Evolutionary conservation across 1,140 invertebrate genomes (phyloP).

Genomic region (Drosophila simulans): DNA sequence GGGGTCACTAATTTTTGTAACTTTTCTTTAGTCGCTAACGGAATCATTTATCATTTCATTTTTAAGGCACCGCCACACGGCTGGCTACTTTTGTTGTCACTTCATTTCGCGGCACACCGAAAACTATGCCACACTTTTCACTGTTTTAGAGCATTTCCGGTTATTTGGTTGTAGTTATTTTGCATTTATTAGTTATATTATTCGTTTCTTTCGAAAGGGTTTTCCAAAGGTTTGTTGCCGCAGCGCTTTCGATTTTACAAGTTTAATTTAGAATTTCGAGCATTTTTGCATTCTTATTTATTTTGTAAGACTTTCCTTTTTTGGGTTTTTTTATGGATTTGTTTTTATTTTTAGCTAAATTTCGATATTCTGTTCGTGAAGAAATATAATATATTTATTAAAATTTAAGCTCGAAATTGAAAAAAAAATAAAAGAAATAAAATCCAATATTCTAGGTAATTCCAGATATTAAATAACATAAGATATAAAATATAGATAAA

Average conservation of each 20-base stretch:
- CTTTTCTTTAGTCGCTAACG: constrained; percentile 4
- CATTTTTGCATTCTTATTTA: constrained; percentile 19
- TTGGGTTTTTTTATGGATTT: not conserved
- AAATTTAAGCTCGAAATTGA: not conserved
- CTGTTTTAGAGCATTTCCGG: constrained; percentile 42
- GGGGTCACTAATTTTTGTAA: constrained; percentile 41
- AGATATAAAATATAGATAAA: not conserved
- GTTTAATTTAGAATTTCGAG: constrained; percentile 52
- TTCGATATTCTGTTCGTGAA: constrained; percentile 15
- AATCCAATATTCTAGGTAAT: no score
- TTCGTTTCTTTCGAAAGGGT: constrained; percentile 6
- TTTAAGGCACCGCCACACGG: constrained; percentile 55
- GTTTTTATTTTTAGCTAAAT: not conserved
- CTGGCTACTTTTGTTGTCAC: constrained; percentile 46
- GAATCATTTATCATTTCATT: constrained; percentile 30
- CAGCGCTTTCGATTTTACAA: constrained; percentile 62
- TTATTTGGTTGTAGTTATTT: constrained; percentile 14
- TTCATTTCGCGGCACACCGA: constrained; percentile 15
- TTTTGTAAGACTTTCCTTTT: not conserved
- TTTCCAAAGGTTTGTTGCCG: constrained; percentile 66
- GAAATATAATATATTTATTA: not conserved
- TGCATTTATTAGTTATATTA: constrained; percentile 17
- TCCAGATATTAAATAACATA: no score
- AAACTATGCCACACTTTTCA: constrained; percentile 51
- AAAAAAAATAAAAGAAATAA: not conserved